Evolutionary conservation across 2,113 vertebrate genomes (phyloP).

Genomic region (Tautogolabrus adspersus): DNA sequence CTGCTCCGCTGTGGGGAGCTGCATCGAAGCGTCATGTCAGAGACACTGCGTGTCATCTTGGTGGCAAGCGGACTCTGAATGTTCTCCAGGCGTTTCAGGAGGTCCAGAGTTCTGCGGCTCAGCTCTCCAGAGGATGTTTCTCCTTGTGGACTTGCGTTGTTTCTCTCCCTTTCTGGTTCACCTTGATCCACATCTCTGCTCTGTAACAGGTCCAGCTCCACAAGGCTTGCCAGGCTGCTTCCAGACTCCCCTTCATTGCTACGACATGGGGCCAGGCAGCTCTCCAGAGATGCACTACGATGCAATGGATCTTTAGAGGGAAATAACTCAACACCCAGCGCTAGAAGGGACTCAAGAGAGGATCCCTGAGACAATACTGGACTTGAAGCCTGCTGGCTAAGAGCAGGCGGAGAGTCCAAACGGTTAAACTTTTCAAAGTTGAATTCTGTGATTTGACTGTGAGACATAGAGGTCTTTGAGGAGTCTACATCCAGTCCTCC

Average conservation of each 20-base stretch:
- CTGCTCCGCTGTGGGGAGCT: conserved; percentile 78
- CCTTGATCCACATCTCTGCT: neutral
- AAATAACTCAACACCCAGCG: conserved; percentile 87
- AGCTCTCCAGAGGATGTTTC: conserved; percentile 87
- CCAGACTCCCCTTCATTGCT: conserved; percentile 82
- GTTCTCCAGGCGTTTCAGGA: conserved; percentile 94
- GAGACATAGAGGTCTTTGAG: conserved; percentile 58
- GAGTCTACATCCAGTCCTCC: conserved; percentile 51
- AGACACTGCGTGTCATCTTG: conserved; percentile 95
- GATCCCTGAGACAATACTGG: conserved; percentile 86
- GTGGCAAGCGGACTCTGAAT: conserved; percentile 90
- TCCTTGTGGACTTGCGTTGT: conserved; percentile 66
- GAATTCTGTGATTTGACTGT: conserved; percentile 51
- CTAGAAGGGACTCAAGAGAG: conserved; percentile 92
- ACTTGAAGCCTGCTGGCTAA: neutral
- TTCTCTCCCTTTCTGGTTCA: conserved; percentile 34
- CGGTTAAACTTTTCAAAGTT: conserved; percentile 23
- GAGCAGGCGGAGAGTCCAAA: conserved; percentile 42
- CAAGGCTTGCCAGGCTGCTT: conserved; percentile 87
- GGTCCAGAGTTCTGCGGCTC: conserved; percentile 94
- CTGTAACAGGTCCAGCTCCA: conserved; percentile 28
- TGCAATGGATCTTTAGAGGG: conserved; percentile 87
- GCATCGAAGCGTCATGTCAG: conserved; percentile 92
- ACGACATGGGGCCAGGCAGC: conserved; percentile 88
- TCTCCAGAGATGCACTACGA: conserved; percentile 92